These are phyloP conservation scores for Lepidurus couesii DNA, from an alignment of 1,140 invertebrate species.

Conservation along the genomic window DNA sequence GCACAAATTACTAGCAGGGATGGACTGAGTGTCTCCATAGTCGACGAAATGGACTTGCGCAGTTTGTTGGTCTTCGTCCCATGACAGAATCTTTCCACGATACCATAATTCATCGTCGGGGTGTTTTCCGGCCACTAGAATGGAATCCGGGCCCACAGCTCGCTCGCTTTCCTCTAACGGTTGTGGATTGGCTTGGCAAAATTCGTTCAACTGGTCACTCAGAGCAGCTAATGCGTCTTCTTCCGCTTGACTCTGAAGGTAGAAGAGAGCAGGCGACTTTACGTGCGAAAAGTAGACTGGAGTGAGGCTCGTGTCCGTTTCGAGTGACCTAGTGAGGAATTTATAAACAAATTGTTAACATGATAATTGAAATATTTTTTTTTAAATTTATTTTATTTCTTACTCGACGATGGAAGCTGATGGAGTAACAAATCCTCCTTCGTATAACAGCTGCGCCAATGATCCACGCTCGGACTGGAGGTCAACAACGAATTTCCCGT, in stretches of 20 bases:
- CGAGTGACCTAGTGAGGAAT: background rate
- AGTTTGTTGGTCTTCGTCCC: background rate
- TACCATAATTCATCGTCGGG: slow-evolving; percentile 11
- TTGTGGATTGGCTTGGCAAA: background rate
- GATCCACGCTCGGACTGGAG: background rate
- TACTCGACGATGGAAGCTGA: background rate
- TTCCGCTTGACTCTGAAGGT: slow-evolving; percentile 7
- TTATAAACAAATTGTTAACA: too few relatives aligned
- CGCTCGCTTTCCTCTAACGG: background rate
- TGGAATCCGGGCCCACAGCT: background rate
- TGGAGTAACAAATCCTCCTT: background rate
- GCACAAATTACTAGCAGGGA: background rate
- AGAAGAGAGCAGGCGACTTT: slow-evolving; percentile 14
- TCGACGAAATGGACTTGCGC: slow-evolving; percentile 25
- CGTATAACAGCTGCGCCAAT: background rate
- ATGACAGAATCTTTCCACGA: background rate
- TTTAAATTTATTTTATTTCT: too few relatives aligned
- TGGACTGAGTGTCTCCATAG: slow-evolving; percentile 8
- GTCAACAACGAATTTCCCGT: background rate
- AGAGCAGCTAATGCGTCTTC: slow-evolving; percentile 8
- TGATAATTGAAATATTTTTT: too few relatives aligned
- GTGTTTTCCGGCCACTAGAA: background rate
- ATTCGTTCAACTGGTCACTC: background rate
- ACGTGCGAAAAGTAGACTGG: slow-evolving; percentile 28
- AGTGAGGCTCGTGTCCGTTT: background rate